These are phyloP conservation scores for Argyresthia goedartella DNA, from an alignment of 2,888 invertebrate species.

Conservation along the genomic window DNA sequence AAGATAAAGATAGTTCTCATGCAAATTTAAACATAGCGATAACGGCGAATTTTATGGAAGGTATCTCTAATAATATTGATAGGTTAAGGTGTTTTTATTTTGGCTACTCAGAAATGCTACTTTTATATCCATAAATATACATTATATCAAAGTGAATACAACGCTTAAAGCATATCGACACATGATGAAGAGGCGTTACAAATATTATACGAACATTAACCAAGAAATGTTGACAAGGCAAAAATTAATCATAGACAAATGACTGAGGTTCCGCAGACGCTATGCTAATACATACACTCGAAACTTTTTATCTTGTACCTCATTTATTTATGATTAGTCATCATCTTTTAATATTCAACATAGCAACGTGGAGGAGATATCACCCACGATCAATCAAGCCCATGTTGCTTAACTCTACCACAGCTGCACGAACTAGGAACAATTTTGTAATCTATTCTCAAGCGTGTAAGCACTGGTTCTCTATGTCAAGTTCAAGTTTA, in stretches of 20 bases:
- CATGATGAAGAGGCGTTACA: constrained; percentile 49
- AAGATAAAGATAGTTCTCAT: too few relatives aligned
- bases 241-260: constrained; percentile 46
- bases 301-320: constrained; percentile 34
- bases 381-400: constrained; percentile 49
- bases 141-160: neutral
- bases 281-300: constrained; percentile 30
- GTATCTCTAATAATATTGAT: too few relatives aligned
- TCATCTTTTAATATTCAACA: constrained; percentile 51
- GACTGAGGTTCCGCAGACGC: constrained; percentile 21
- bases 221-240: constrained; percentile 43
- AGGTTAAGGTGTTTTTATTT: too few relatives aligned
- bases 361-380: constrained; percentile 37
- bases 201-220: constrained; percentile 34
- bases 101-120: too few relatives aligned
- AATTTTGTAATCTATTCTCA: constrained; percentile 20
- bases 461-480: constrained; percentile 19
- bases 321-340: constrained; percentile 60
- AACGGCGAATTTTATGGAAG: too few relatives aligned
- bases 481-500: constrained; percentile 25
- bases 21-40: too few relatives aligned
- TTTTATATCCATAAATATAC: too few relatives aligned
- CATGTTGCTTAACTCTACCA: constrained; percentile 19
- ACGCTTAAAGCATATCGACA: constrained; percentile 22
- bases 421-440: constrained; percentile 10